A percentile compares a stretch with the other conserved stretches of the same genome.
phyloP scores from a whole-genome alignment of 2,888 invertebrate species.

The Syritta pipiens region DNA sequence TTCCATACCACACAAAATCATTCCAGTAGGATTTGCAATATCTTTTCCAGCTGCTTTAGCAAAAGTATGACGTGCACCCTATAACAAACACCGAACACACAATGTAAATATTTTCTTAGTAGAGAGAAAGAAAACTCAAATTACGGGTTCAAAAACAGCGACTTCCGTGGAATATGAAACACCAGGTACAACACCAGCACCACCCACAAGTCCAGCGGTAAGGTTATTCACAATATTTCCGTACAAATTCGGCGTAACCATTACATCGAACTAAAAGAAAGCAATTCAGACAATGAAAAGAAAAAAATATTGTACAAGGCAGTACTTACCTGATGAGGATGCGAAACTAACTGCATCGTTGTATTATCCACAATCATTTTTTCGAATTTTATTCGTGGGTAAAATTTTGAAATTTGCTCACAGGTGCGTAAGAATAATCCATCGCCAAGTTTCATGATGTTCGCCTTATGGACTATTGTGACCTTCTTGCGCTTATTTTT shows the following conservation, averaged over 20 bases:
- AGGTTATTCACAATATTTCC: slow-evolving; percentile 98
- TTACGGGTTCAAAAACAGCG: slow-evolving; percentile 95
- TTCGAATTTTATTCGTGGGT: slow-evolving; percentile 93
- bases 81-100: no score
- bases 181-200: slow-evolving; percentile 96
- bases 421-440: slow-evolving; percentile 95
- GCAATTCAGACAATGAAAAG: neutral
- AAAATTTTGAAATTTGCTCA: slow-evolving; percentile 89
- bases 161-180: slow-evolving; percentile 93
- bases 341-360: slow-evolving; percentile 98
- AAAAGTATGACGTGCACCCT: slow-evolving; percentile 97
- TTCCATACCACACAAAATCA: slow-evolving; percentile 94
- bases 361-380: slow-evolving; percentile 99
- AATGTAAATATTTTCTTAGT: no score
- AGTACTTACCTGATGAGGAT: slow-evolving; percentile 85
- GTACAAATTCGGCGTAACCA: slow-evolving; percentile 98
- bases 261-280: slow-evolving; percentile 96
- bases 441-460: slow-evolving; percentile 99
- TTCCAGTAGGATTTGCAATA: slow-evolving; percentile 92
- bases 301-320: neutral
- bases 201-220: slow-evolving; percentile 96
- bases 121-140: slow-evolving; percentile 64
- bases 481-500: slow-evolving; percentile 95
- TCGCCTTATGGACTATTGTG: slow-evolving; percentile 98
- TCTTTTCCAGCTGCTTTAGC: slow-evolving; percentile 95